Base-by-base conservation (phyloP, 2,797 vertebrate genomes). In the Gadopsis marmoratus region DNA sequence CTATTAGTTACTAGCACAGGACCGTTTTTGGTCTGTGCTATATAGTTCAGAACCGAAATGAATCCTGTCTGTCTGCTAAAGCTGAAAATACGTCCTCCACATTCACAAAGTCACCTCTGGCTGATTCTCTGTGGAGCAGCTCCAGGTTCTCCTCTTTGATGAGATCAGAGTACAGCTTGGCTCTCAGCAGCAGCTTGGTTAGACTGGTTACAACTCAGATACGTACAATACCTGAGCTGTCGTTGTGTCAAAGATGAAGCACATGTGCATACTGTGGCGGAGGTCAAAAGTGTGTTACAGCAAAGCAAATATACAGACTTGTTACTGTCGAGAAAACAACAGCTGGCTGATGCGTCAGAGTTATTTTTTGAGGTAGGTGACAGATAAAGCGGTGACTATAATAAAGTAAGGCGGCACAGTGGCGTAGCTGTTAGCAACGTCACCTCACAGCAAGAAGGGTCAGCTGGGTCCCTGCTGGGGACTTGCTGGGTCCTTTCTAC, bases 31-130 rank as follows among this genome's bases (percentile, higher is more conserved):
- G 5, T 45, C 17, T 67, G 29, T 21, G 21, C n/a, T 60, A 7
- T 60, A 7, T 60, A 39, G n/a, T 43, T 48, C 50, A 61, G 21
- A 59, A 14, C 9, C 13, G 58, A 26, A 68, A 29, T 33, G n/a
- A 61, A 66, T 67, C 33, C 7, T 43, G 23, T 62, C 71, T 61
- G 19, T 14, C 56, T 76, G 53, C 39, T 71, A 48, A 61, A 48
- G 37, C 62, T 78, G 53, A 82, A 78, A 81, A 77, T 83, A 68
- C 23, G 76, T 76, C 51, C 33, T 81, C 55, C n/a, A 45, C 43
- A 59, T 79, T 82, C 37, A 74, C 87, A 90, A 87, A 90, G 86
- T 92, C 85, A 90, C 82, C 89, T 86, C 68, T 82, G 83, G 68
- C 66, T 79, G 13, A 79, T 13, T 81, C 67, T 83, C 78, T 64